These are phyloP conservation scores for Rhingia campestris DNA, from an alignment of 2,888 invertebrate genomes.

Conservation along the genomic window DNA sequence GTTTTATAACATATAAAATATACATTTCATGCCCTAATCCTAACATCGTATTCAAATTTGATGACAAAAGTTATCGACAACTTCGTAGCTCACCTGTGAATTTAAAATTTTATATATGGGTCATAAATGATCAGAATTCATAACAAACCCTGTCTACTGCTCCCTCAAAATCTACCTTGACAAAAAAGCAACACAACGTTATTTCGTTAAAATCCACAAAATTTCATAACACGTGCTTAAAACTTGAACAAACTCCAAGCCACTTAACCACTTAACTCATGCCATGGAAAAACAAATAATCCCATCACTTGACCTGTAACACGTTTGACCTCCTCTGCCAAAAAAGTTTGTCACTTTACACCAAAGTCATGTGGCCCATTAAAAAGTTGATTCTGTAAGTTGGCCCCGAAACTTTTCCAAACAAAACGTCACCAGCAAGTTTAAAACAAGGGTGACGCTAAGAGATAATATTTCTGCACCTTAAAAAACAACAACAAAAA, in stretches of 20 bases:
- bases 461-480: slow-evolving; percentile 6
- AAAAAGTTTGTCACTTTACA: slow-evolving; percentile 34
- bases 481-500: background rate
- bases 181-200: background rate
- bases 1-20: too few species aligned
- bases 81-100: too few species aligned
- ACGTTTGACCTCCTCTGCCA: slow-evolving; percentile 33
- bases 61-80: too few species aligned
- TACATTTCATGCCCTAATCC: too few species aligned
- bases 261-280: slow-evolving; percentile 35
- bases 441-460: background rate
- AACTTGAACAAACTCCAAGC: slow-evolving; percentile 12
- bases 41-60: too few species aligned
- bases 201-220: background rate
- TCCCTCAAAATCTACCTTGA: too few species aligned
- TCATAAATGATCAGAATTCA: background rate
- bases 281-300: slow-evolving; percentile 12
- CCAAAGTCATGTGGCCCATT: slow-evolving; percentile 32
- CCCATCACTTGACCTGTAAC: slow-evolving; percentile 38
- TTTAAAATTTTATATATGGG: background rate
- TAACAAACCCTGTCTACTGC: too few species aligned
- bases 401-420: slow-evolving; percentile 18
- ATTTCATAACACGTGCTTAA: slow-evolving; percentile 2
- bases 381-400: slow-evolving; percentile 18
- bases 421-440: slow-evolving; percentile 1